Conservation (phyloP, 37 sponge, comb jelly and placozoan species). For the Halichondria panicea region DNA sequence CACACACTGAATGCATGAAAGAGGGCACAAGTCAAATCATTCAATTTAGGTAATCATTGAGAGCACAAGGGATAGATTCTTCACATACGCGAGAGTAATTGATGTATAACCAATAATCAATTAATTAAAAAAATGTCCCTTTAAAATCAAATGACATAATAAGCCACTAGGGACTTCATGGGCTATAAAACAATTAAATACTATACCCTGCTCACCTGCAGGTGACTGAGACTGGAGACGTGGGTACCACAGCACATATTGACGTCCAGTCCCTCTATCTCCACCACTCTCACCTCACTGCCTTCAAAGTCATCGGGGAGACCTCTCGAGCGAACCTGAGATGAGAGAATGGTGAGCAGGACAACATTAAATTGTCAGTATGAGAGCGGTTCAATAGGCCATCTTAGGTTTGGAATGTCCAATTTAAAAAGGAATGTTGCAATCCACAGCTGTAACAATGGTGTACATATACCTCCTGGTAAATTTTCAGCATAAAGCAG, state of each 20-base stretch:
- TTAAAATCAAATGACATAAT: too few relatives aligned
- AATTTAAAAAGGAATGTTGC: neutral
- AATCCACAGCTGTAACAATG: neutral
- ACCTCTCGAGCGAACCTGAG: conserved; percentile 79
- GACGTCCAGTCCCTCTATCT: conserved; percentile 89
- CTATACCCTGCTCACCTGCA: conserved; percentile 57
- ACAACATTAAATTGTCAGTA: too few relatives aligned
- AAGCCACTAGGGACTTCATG: neutral
- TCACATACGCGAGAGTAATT: too few relatives aligned
- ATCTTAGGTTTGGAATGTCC: too few relatives aligned
- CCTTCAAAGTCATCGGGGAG: conserved; percentile 95
- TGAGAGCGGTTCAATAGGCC: too few relatives aligned
- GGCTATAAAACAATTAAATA: too few relatives aligned
- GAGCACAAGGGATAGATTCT: too few relatives aligned
- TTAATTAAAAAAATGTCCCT: too few relatives aligned
- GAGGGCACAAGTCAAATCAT: too few relatives aligned
- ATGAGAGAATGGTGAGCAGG: neutral
- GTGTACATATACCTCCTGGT: too few relatives aligned
- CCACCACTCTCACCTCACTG: conserved; percentile 82
- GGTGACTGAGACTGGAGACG: conserved; percentile 78
- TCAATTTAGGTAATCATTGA: too few relatives aligned
- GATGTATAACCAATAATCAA: too few relatives aligned
- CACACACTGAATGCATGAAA: conserved; percentile 77
- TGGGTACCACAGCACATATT: conserved; percentile 99
- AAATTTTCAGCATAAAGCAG: neutral